phyloP scores from a whole-genome alignment of 2,797 vertebrate species.

The Propithecus deckenii region DNA sequence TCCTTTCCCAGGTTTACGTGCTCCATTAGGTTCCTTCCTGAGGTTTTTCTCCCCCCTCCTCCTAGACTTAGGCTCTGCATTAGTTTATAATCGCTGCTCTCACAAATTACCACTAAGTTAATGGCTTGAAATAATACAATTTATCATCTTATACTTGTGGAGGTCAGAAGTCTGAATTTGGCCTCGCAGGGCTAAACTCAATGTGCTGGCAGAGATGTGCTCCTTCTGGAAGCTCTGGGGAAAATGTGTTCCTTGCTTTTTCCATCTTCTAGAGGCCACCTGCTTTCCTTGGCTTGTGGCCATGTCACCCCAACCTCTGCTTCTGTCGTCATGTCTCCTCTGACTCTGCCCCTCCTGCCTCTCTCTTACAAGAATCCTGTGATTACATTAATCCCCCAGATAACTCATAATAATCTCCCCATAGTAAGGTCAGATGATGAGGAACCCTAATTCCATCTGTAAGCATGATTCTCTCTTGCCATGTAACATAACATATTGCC shows the following conservation, averaged over 20 bases:
- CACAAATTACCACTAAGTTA: not conserved
- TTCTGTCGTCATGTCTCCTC: not conserved
- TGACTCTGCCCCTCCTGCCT: not conserved
- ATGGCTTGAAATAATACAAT: not conserved
- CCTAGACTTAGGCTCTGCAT: not conserved
- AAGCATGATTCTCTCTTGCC: not conserved
- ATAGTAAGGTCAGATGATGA: not conserved
- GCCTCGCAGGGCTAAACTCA: not conserved
- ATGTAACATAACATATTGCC: not conserved
- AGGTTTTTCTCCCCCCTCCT: accelerated
- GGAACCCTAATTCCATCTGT: not conserved
- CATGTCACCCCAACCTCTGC: not conserved
- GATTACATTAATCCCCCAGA: not conserved
- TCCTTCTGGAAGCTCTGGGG: not conserved
- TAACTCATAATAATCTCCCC: not conserved
- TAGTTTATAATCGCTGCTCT: not conserved
- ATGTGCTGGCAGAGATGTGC: not conserved
- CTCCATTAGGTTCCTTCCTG: not conserved
- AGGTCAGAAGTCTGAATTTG: not conserved
- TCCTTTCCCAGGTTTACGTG: not conserved
- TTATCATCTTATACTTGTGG: not conserved
- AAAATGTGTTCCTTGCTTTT: not conserved
- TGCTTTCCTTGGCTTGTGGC: not conserved
- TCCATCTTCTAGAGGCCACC: not conserved
- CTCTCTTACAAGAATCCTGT: not conserved